Evolutionary conservation across 2,797 vertebrate genomes (phyloP).

Genomic region (Pantherophis alleghaniensis): DNA sequence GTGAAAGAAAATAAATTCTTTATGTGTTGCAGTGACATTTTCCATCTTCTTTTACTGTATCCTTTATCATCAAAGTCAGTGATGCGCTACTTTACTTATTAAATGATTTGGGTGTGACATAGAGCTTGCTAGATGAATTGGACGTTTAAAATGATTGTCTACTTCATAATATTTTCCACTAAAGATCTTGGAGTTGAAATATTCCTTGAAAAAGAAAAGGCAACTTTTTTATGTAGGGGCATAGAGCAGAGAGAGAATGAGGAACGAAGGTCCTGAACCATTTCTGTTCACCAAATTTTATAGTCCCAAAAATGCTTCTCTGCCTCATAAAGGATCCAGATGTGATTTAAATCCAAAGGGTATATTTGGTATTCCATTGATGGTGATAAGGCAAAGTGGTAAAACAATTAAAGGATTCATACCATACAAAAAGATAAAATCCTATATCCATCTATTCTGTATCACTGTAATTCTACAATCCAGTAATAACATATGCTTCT

Average conservation of each 20-base stretch:
- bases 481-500: not conserved
- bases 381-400: not conserved
- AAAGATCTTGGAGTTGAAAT: not conserved
- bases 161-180: too few species aligned
- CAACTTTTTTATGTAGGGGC: not conserved
- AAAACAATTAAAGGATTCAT: not conserved
- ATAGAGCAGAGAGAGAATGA: not conserved
- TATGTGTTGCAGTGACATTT: slow-evolving; percentile 7
- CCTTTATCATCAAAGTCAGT: not conserved
- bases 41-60: not conserved
- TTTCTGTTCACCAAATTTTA: not conserved
- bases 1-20: slow-evolving; percentile 9
- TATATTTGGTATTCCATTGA: not conserved
- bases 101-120: not conserved
- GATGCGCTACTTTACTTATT: not conserved
- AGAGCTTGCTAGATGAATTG: not conserved
- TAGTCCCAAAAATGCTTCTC: not conserved
- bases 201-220: not conserved
- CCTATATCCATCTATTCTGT: not conserved
- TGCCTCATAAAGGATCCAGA: not conserved
- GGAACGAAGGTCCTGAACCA: not conserved
- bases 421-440: not conserved
- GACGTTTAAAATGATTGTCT: not conserved
- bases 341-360: not conserved
- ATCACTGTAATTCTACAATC: not conserved